phyloP scores from a whole-genome alignment of 2,888 invertebrate species.

The Aradus depressus region DNA sequence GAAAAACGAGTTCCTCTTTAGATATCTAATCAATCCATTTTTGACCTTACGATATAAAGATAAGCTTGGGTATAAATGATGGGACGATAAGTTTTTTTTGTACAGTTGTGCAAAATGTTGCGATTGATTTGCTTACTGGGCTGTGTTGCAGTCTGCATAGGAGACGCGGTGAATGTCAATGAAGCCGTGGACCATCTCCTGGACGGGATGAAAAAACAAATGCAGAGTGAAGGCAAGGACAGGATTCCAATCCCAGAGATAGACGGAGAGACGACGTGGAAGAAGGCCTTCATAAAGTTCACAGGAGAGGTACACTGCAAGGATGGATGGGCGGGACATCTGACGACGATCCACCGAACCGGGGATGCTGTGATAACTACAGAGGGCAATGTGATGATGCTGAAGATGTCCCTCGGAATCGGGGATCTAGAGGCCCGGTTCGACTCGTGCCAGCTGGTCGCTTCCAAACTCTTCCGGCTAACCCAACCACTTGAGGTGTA shows the following conservation, averaged over 20 bases:
- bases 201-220: constrained; percentile 8
- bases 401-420: constrained; percentile 16
- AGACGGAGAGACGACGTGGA: constrained; percentile 16
- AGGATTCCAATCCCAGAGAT: constrained; percentile 5
- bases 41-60: too few relatives aligned
- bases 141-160: not conserved
- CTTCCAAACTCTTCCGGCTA: constrained; percentile 18
- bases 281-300: constrained; percentile 21
- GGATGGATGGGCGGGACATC: constrained; percentile 14
- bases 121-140: not conserved
- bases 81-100: too few relatives aligned
- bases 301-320: constrained; percentile 20
- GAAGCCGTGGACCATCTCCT: constrained; percentile 21
- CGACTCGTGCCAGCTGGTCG: constrained; percentile 19
- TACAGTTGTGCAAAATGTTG: too few relatives aligned
- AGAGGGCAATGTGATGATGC: constrained; percentile 20
- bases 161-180: constrained; percentile 19
- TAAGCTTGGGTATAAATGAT: too few relatives aligned
- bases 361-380: constrained; percentile 22
- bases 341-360: constrained; percentile 20
- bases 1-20: too few relatives aligned
- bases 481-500: constrained; percentile 13
- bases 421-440: constrained; percentile 15
- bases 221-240: constrained; percentile 15
- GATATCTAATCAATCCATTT: too few relatives aligned